Evolutionary conservation across 1,140 invertebrate genomes (phyloP), one percentile per base, ranked within the genome.

Genomic region (Bombus superbus): DNA sequence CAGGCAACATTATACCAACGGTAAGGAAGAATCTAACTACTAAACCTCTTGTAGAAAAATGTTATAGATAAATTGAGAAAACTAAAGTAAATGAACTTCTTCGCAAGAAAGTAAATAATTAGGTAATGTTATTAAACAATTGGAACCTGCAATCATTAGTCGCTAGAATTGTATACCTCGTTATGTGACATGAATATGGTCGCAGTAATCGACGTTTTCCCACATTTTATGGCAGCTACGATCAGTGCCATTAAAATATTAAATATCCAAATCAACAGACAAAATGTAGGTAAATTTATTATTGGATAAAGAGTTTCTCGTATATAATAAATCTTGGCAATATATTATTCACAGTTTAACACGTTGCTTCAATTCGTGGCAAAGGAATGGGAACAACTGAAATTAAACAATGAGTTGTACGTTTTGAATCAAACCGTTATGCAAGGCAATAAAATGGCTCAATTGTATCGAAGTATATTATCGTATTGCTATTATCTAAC

Each of bases 391-490:
- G 8, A 75, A 0, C 25, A 44, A 18, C 22, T 75, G 15, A 47
- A 32, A 28, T n/a, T 22, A 13, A 83, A n/a, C 3, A 11, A 81
- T 2, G 42, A 83, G 22, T 15, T 83, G 22, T 18, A 47, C 0
- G 28, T 81, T 8, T 10, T 81, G 13, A 57, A 81, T 25, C 3
- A 64, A 22, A 13, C 47, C 3, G n/a, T 57, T 5, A 6, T 15
- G 1, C 32, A 11, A 42, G 81, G 72, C 6, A 83, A 57, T 1
- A 47, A 18, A 10, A 8, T 75, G 2, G 72, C 81, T 0, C 32
- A 38, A 1, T 18, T 75, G 4, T 83, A 83, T 25, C 62, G 81
- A 75, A 66, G 81, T 83, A 47, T 28, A 25, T 83, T 42, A 32
- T 73, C 28, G 1, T 32, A 15, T 42, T 40, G 8, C 6, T 66